Evolutionary conservation across 1,140 invertebrate species (phyloP).

Genomic region (Arion vulgaris): DNA sequence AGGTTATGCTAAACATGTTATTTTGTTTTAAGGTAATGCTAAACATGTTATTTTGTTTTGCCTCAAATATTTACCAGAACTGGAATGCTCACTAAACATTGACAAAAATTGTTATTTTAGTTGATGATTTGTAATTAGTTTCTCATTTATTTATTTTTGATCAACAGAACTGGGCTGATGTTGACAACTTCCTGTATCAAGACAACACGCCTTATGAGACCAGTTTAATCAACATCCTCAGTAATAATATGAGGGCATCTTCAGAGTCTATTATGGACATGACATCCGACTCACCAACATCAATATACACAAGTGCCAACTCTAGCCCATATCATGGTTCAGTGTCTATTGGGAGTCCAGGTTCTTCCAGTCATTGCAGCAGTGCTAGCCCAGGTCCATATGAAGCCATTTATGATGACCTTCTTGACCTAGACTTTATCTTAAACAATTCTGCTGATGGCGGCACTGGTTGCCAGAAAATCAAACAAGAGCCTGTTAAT

Average conservation of each 20-base stretch:
- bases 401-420: constrained; percentile 60
- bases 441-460: constrained; percentile 63
- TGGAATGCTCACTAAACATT: too few relatives aligned
- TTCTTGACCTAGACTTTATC: constrained; percentile 71
- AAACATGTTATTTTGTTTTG: too few relatives aligned
- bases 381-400: constrained; percentile 29
- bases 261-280: constrained; percentile 24
- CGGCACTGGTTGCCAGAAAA: constrained; percentile 48
- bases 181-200: constrained; percentile 46
- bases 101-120: too few relatives aligned
- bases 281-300: constrained; percentile 32
- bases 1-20: too few relatives aligned
- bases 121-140: too few relatives aligned
- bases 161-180: constrained; percentile 32
- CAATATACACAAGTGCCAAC: constrained; percentile 17
- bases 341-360: constrained; percentile 17
- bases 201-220: constrained; percentile 67
- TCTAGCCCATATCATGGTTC: constrained; percentile 17
- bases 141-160: neutral
- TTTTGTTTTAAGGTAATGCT: too few relatives aligned
- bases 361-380: constrained; percentile 35
- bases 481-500: constrained; percentile 57
- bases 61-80: too few relatives aligned
- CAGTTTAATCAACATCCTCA: constrained; percentile 57
- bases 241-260: constrained; percentile 16